phyloP scores from a whole-genome alignment of 2,888 invertebrate species.

The Auanema sp. region DNA sequence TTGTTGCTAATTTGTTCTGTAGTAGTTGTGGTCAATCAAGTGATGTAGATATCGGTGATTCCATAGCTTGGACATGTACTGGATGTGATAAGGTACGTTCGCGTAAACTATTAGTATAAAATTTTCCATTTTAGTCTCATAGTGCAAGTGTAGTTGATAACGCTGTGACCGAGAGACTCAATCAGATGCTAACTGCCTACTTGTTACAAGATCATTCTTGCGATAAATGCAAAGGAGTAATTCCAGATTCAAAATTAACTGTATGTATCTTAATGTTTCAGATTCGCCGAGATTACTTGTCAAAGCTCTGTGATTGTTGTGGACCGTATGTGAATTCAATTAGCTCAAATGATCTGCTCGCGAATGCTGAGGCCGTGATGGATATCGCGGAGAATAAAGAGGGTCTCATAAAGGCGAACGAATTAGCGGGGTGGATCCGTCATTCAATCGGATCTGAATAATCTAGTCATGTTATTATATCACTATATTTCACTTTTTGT shows the following conservation, averaged over 20 bases:
- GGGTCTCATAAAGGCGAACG: slow-evolving; percentile 7
- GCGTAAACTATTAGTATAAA: neutral
- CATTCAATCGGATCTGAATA: no score
- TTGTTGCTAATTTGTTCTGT: slow-evolving; percentile 40
- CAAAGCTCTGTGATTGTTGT: slow-evolving; percentile 54
- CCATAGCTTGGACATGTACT: slow-evolving; percentile 22
- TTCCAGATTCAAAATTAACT: slow-evolving; percentile 1
- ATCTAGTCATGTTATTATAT: no score
- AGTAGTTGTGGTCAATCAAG: slow-evolving; percentile 25
- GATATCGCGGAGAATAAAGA: slow-evolving; percentile 1
- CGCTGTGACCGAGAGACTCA: slow-evolving; percentile 48
- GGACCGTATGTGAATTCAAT: slow-evolving; percentile 41
- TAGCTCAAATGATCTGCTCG: slow-evolving; percentile 24
- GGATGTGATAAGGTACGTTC: slow-evolving; percentile 33
- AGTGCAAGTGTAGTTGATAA: slow-evolving; percentile 27
- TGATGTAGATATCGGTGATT: slow-evolving; percentile 29
- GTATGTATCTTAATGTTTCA: slow-evolving; percentile 14
- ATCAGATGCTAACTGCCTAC: slow-evolving; percentile 73
- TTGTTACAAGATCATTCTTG: slow-evolving; percentile 90
- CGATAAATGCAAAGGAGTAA: slow-evolving; percentile 80
- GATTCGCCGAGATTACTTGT: slow-evolving; percentile 43
- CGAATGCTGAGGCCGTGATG: slow-evolving; percentile 23
- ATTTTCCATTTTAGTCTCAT: slow-evolving; percentile 25
- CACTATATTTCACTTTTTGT: no score
- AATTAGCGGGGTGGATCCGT: slow-evolving; percentile 13